Evolutionary conservation across 2,113 vertebrate genomes (phyloP).

Genomic region (Platysternon megacephalum): DNA sequence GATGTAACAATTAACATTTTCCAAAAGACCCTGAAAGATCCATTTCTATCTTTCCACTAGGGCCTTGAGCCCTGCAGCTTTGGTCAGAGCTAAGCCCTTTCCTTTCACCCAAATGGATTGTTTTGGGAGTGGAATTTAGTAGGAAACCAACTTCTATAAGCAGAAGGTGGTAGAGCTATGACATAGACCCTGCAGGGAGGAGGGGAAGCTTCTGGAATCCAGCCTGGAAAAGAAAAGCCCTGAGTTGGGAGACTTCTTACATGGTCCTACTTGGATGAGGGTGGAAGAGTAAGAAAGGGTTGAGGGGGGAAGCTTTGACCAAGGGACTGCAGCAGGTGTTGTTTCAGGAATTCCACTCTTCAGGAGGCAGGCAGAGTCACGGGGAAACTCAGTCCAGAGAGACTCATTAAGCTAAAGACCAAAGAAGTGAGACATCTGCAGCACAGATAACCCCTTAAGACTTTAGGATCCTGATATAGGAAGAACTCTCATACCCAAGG

Average conservation of each 20-base stretch:
- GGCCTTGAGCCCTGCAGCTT: not conserved
- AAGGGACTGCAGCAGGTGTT: not conserved
- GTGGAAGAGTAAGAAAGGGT: slow-evolving; percentile 3
- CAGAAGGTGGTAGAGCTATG: not conserved
- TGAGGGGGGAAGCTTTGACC: not conserved
- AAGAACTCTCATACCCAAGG: slow-evolving; percentile 33
- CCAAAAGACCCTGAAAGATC: not conserved
- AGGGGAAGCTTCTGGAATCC: not conserved
- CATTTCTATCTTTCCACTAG: not conserved
- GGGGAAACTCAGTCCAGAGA: slow-evolving; percentile 47
- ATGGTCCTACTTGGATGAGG: not conserved
- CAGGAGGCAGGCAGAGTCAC: slow-evolving; percentile 20
- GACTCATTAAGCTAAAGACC: slow-evolving; percentile 57
- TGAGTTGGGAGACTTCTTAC: not conserved
- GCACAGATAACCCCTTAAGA: slow-evolving; percentile 50
- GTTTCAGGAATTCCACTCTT: slow-evolving; percentile 17
- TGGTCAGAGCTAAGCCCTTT: not conserved
- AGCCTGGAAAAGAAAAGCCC: not conserved
- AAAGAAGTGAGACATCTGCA: slow-evolving; percentile 52
- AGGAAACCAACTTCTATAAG: not conserved
- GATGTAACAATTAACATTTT: not conserved
- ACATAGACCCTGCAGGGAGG: not conserved
- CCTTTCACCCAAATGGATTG: not conserved
- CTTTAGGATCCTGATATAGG: slow-evolving; percentile 20
- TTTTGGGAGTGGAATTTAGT: not conserved